Evolutionary conservation across 2,888 invertebrate species (phyloP), one percentile per base, ranked within the genome.

Genomic region (Nemoura dubitans): DNA sequence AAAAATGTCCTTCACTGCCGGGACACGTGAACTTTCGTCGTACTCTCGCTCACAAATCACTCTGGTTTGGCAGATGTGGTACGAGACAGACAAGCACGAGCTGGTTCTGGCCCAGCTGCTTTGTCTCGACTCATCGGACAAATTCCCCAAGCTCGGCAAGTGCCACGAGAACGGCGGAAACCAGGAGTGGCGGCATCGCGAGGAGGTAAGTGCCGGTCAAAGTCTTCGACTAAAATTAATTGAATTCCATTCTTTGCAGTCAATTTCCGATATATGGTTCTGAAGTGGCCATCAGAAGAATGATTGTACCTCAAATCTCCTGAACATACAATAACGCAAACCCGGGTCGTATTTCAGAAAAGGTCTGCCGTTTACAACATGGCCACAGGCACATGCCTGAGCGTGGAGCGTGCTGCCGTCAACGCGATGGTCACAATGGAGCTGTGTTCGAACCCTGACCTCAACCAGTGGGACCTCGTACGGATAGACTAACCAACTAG

Each of bases 161-260:
- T 99, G 99, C 90, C 98, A 98, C 90, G 97, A 97, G 91, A 95
- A 97, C 93, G 96, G 97, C 16, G 97, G 97, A 0, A 94, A 96
- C 89, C 99, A 99, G 92, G 97, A 97, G 90, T 99, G 99, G 99
- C 95, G 95, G 86, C 96, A 97, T 90, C 95, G 95, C 88, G 94
- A 94, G 88, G 92, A 94, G 89, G 97, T 97, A 92, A 91, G 90
- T 59, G 3, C 36, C n/a, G n/a, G n/a, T n/a, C n/a, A n/a, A n/a
- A n/a, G n/a, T n/a, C n/a, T n/a, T n/a, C n/a, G n/a, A n/a, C n/a
- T n/a, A n/a, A n/a, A n/a, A n/a, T n/a, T n/a, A n/a, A n/a, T n/a
- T n/a, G n/a, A n/a, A n/a, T n/a, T n/a, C n/a, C n/a, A n/a, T n/a
- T n/a, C n/a, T n/a, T n/a, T n/a, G n/a, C n/a, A n/a, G n/a, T n/a